phyloP scores from a whole-genome alignment of 2,797 vertebrate species.

The Stomatorhinus walkeri region DNA sequence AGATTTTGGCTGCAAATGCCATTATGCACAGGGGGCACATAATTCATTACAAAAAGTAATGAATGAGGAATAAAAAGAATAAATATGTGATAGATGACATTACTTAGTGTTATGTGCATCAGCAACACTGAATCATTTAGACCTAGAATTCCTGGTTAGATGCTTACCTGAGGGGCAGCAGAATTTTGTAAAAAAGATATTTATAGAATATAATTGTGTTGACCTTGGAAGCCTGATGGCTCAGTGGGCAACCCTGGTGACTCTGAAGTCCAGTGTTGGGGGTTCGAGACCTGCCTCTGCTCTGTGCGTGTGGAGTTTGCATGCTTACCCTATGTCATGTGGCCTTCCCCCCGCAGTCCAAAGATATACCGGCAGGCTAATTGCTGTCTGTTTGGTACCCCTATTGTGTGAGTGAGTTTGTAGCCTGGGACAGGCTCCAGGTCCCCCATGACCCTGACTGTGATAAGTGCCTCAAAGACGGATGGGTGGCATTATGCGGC shows the following conservation, averaged over 20 bases:
- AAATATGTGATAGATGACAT: neutral
- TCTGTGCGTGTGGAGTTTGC: neutral
- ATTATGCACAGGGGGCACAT: constrained; percentile 2
- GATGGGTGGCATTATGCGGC: neutral
- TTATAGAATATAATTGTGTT: neutral
- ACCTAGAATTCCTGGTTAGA: neutral
- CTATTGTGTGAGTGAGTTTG: neutral
- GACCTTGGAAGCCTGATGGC: neutral
- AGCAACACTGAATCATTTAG: neutral
- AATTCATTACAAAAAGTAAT: neutral
- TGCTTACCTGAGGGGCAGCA: neutral
- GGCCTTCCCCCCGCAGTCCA: neutral
- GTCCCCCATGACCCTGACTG: neutral
- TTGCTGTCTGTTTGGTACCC: neutral
- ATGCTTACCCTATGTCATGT: neutral
- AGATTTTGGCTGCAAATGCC: neutral
- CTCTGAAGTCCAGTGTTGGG: neutral
- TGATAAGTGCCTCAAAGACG: neutral
- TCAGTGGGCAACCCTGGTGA: neutral
- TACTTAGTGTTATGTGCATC: neutral
- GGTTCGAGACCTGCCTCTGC: neutral
- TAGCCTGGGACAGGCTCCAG: neutral
- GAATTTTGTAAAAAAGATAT: neutral
- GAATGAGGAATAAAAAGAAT: neutral
- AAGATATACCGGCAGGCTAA: neutral